Conservation (phyloP, 2,113 vertebrate species). For the Laticauda laticaudata region DNA sequence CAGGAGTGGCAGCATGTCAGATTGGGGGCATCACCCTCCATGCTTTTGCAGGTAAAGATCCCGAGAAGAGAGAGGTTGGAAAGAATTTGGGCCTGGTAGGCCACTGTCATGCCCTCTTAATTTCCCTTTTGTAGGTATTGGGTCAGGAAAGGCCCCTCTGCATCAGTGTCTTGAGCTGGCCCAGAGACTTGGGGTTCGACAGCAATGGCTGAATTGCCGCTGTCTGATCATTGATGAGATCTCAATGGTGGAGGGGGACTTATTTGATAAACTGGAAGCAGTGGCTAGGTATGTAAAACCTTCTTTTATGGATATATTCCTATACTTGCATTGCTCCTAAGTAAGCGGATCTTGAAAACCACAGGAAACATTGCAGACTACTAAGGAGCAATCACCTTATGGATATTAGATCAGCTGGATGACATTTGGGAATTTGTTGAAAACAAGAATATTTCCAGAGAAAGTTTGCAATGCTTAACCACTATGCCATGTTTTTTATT, state of each 20-base stretch:
- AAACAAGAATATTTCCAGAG: not conserved
- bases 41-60: conserved; percentile 84
- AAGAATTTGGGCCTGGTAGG: not conserved
- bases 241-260: conserved; percentile 93
- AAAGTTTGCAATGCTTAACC: not conserved
- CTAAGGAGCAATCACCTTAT: not conserved
- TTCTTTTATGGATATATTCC: not conserved
- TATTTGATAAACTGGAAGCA: conserved; percentile 93
- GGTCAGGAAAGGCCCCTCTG: conserved; percentile 85
- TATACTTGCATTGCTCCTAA: not conserved
- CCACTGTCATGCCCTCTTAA: not conserved
- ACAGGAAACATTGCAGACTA: not conserved
- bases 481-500: not conserved
- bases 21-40: conserved; percentile 93
- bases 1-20: conserved; percentile 93
- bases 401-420: not conserved
- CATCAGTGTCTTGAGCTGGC: conserved; percentile 91
- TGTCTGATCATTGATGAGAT: conserved; percentile 94
- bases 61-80: not conserved
- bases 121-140: conserved; percentile 77
- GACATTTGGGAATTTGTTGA: not conserved
- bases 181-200: conserved; percentile 81
- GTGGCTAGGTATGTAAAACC: conserved; percentile 80
- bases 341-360: not conserved
- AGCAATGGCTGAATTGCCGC: conserved; percentile 88